phyloP scores from a whole-genome alignment of 2,113 vertebrate genomes.

The Telmatochromis sp. region DNA sequence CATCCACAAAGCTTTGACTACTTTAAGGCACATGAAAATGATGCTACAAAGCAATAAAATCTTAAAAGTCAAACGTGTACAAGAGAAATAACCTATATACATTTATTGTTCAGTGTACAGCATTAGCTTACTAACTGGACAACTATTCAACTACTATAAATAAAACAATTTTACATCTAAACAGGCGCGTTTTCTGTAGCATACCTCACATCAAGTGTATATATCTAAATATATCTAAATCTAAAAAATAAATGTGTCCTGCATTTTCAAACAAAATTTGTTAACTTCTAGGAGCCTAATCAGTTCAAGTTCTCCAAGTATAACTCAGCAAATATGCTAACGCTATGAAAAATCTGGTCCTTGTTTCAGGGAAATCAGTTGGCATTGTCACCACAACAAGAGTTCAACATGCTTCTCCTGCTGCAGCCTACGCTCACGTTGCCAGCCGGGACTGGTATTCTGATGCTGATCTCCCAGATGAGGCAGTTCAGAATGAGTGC shows the following conservation, averaged over 20 bases:
- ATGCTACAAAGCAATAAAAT: not conserved
- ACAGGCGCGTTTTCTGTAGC: not conserved
- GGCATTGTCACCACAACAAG: slow-evolving; percentile 77
- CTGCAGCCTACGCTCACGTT: slow-evolving; percentile 65
- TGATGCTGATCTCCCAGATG: slow-evolving; percentile 45
- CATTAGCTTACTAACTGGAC: not conserved
- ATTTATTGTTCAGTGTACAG: not conserved
- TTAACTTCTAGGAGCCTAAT: not conserved
- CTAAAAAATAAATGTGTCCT: not conserved
- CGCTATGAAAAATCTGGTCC: not conserved
- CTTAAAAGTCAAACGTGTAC: fast-evolving
- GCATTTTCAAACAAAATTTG: not conserved
- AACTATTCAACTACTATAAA: not conserved
- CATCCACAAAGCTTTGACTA: not conserved
- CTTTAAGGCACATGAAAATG: not conserved
- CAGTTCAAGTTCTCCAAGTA: not conserved
- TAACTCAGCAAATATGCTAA: not conserved
- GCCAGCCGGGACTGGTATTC: slow-evolving; percentile 71
- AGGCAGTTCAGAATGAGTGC: slow-evolving; percentile 56
- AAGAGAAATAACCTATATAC: not conserved
- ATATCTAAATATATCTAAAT: not conserved
- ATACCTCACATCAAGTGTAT: not conserved
- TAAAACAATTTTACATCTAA: not conserved
- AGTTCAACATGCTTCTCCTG: slow-evolving; percentile 77
- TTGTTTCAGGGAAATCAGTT: slow-evolving; percentile 72